Conservation (phyloP, 2,113 vertebrate species). For the Misgurnus mizolepis region DNA sequence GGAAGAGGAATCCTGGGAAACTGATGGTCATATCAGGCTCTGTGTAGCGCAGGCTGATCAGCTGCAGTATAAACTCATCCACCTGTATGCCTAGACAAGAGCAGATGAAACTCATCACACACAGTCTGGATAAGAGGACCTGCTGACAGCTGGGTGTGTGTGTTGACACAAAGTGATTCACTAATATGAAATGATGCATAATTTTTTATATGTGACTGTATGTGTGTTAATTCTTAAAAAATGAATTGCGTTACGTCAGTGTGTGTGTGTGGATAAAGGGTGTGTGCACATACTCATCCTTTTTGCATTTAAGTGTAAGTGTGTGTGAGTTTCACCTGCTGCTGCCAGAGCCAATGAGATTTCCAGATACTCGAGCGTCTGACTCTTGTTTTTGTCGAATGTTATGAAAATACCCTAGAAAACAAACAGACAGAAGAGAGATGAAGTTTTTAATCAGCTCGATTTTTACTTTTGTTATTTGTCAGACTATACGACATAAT, state of each 20-base stretch:
- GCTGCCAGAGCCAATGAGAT: constrained; percentile 64
- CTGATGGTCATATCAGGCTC: constrained; percentile 74
- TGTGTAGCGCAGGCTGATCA: constrained; percentile 73
- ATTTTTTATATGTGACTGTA: neutral
- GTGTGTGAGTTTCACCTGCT: constrained; percentile 65
- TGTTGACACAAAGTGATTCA: neutral
- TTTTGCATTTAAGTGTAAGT: neutral
- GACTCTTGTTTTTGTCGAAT: constrained; percentile 68
- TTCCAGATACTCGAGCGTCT: constrained; percentile 67
- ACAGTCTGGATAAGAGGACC: neutral
- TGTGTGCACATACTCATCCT: neutral
- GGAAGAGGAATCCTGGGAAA: constrained; percentile 75
- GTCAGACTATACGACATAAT: too few relatives aligned
- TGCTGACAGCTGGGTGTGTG: constrained; percentile 2
- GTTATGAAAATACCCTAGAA: constrained; percentile 71
- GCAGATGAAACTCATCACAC: constrained; percentile 1
- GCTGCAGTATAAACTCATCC: constrained; percentile 72
- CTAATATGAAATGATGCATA: neutral
- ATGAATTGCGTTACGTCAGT: neutral
- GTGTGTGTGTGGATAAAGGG: neutral
- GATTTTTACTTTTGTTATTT: too few relatives aligned
- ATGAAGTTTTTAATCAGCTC: too few relatives aligned
- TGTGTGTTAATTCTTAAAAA: neutral
- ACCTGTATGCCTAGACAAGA: constrained; percentile 68
- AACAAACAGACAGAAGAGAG: constrained; percentile 8